Base-by-base conservation (phyloP, 2,888 invertebrate species). In the Ennomos quercinarius region DNA sequence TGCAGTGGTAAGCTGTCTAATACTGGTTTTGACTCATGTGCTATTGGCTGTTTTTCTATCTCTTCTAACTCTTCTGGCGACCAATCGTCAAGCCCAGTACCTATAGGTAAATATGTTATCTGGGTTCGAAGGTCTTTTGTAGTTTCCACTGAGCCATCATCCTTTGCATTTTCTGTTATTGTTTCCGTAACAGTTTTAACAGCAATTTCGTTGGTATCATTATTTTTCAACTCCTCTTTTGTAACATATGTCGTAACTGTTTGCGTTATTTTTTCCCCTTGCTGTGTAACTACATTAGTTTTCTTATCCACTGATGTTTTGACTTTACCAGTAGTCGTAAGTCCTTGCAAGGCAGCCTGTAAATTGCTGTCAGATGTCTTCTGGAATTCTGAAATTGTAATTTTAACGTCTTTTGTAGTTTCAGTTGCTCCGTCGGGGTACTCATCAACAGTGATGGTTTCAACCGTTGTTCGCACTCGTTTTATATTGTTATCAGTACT, bases 401-500 rank as follows among this genome's bases (percentile, higher is more conserved):
- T 90, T 80, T 93, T 93, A 0, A 92, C 89, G 65, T 93, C 93
- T 81, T 91, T 93, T 0, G 92, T 93, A 5, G 93, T 93, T 78
- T 94, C 93, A 48, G 93, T 91, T 4, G 94, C 93, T 36, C 94
- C 94, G 72, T 93, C 93, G 1, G 93, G 91, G 69, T 86, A 91
- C 71, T 86, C 88, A 68, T 93, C 93, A 3, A 90, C 81, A 13
- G 89, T 91, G 8, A 82, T 84, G 0, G 93, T 93, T 73, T 94
- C 94, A 46, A 93, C 86, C 10, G 94, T 94, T 44, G 94, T 94
- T 70, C 94, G 91, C 53, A 94, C 87, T 17, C 94, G 93, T 81
- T 93, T 94, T 43, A 94, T 93, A 76, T 82, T 87, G 62, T 81
- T 80, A 65, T 94, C 93, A 49, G 83, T 81, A 60, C 94, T 94